Evolutionary conservation across 2,113 vertebrate species (phyloP).

Genomic region (Esox niger): DNA sequence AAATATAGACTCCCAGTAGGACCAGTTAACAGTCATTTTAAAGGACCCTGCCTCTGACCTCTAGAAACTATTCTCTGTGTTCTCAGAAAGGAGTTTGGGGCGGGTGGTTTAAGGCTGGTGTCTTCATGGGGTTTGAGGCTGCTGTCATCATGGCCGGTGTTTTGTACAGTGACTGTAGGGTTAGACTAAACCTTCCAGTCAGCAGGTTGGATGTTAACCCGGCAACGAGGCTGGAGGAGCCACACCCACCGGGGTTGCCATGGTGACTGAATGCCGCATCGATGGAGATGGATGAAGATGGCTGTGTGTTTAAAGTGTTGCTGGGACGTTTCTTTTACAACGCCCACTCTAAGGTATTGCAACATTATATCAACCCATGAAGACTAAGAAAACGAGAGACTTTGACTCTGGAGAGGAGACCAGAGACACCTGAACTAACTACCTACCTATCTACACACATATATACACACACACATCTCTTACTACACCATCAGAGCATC

Average conservation of each 20-base stretch:
- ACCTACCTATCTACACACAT: conserved; percentile 41
- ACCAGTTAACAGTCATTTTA: conserved; percentile 17
- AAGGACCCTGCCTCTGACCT: conserved; percentile 20
- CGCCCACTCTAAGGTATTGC: conserved; percentile 20
- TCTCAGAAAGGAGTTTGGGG: conserved; percentile 22
- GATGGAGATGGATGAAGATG: no score
- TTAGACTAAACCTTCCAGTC: no score
- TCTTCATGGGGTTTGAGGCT: no score
- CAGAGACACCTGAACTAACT: conserved; percentile 51
- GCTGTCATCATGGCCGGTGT: no score
- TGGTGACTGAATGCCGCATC: neutral
- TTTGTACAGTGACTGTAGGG: no score
- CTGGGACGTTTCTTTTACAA: conserved; percentile 18
- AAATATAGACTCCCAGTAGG: conserved; percentile 53
- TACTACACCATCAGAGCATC: conserved; percentile 35
- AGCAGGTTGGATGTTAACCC: neutral
- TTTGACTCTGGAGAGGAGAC: conserved; percentile 37
- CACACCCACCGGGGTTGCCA: neutral
- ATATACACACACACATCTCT: conserved; percentile 18
- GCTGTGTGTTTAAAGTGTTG: neutral
- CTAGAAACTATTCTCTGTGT: conserved; percentile 41
- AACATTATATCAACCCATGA: conserved; percentile 41
- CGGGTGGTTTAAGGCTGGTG: neutral
- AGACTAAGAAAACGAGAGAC: conserved; percentile 2
- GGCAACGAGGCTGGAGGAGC: neutral